These are phyloP conservation scores for Hesperophylax magnus DNA, from an alignment of 1,140 invertebrate genomes.

Conservation along the genomic window DNA sequence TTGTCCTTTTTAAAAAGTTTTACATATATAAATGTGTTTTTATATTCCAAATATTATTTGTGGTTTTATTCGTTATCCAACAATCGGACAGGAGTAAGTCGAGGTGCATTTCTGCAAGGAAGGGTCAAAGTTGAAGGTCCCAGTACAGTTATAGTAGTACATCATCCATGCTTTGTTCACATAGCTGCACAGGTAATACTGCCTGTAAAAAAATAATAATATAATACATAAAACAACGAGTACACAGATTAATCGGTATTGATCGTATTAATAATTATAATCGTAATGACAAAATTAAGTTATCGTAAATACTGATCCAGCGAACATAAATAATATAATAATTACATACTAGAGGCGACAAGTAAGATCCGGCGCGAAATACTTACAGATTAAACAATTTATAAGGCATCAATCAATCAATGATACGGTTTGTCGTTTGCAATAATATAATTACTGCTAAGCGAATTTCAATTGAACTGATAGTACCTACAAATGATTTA, in stretches of 20 bases:
- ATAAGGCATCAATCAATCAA: not conserved
- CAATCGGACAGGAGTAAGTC: not conserved
- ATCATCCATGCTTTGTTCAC: not conserved
- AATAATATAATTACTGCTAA: no score
- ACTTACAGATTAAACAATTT: not conserved
- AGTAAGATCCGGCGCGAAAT: not conserved
- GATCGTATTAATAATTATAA: not conserved
- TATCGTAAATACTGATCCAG: not conserved
- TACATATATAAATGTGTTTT: no score
- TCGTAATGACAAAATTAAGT: not conserved
- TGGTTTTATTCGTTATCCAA: no score
- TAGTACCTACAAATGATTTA: no score
- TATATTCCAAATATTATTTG: no score
- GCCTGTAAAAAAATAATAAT: not conserved
- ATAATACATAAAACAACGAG: no score
- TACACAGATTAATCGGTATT: no score
- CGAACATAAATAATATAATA: not conserved
- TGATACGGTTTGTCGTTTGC: no score
- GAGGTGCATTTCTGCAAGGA: not conserved
- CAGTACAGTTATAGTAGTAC: slow-evolving; percentile 28
- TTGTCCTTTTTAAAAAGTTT: no score
- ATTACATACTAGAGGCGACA: not conserved
- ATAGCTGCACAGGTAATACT: not conserved
- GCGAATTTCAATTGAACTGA: no score
- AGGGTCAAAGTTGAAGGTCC: slow-evolving; percentile 2